phyloP scores from a whole-genome alignment of 1,140 invertebrate genomes.

The Polyergus mexicanus region DNA sequence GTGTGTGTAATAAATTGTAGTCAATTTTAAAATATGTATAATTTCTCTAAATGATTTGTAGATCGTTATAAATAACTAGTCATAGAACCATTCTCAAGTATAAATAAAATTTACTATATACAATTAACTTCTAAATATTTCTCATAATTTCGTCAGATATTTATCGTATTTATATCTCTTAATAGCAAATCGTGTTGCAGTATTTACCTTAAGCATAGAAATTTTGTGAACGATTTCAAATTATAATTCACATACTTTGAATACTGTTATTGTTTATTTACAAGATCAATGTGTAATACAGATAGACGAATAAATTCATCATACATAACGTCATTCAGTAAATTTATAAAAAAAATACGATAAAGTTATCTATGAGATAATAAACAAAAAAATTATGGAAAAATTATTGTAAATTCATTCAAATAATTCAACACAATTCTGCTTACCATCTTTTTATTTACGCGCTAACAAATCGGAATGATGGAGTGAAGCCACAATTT shows the following conservation, averaged over 20 bases:
- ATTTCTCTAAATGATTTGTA: background rate
- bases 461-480: background rate
- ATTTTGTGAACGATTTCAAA: background rate
- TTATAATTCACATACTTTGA: background rate
- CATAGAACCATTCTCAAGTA: background rate
- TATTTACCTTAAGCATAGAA: background rate
- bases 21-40: background rate
- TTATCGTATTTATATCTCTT: background rate
- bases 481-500: background rate
- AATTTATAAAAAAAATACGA: background rate
- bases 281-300: no score
- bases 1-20: no score
- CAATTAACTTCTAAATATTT: background rate
- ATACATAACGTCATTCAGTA: background rate
- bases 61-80: background rate
- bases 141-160: background rate
- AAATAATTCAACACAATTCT: background rate
- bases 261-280: background rate
- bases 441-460: slow-evolving; percentile 36
- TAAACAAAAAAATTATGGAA: background rate
- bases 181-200: background rate
- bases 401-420: background rate
- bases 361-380: background rate
- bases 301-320: background rate
- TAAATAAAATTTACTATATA: background rate